These are phyloP conservation scores for Amphibalanus amphitrite DNA, from an alignment of 1,140 invertebrate genomes.

Conservation along the genomic window DNA sequence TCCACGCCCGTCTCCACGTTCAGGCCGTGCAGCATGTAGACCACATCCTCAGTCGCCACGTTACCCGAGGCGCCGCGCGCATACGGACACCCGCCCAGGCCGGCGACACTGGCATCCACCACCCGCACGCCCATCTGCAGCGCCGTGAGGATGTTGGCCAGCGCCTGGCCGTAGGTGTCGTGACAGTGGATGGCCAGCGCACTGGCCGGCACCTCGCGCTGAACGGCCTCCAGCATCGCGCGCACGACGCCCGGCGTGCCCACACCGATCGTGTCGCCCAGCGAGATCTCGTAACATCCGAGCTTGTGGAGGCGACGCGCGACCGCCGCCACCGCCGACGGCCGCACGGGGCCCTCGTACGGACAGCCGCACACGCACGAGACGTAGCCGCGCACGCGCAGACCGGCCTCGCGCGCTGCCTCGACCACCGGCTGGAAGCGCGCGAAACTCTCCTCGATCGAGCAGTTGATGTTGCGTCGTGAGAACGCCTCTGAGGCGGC, in stretches of 20 bases:
- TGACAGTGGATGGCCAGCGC: constrained; percentile 89
- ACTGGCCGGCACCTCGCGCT: constrained; percentile 39
- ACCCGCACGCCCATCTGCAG: constrained; percentile 38
- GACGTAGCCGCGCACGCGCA: constrained; percentile 68
- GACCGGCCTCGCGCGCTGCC: constrained; percentile 44
- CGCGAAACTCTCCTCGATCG: constrained; percentile 55
- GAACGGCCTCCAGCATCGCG: constrained; percentile 55
- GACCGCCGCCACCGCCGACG: constrained; percentile 50
- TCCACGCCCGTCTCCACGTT: constrained; percentile 72
- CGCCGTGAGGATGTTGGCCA: constrained; percentile 78
- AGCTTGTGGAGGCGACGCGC: constrained; percentile 53
- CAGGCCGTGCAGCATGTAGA: constrained; percentile 85
- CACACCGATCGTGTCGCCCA: constrained; percentile 95
- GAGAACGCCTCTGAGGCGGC: constrained; percentile 88
- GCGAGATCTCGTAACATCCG: constrained; percentile 86
- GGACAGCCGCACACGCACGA: constrained; percentile 88
- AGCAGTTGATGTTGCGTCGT: constrained; percentile 86
- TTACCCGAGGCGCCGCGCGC: constrained; percentile 90
- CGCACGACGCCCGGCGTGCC: constrained; percentile 72
- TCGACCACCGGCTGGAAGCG: constrained; percentile 38
- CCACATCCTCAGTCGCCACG: constrained; percentile 90
- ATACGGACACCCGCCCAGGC: constrained; percentile 91
- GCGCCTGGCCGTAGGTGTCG: constrained; percentile 93
- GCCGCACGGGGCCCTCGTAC: constrained; percentile 73
- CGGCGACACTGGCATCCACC: constrained; percentile 19